Base-by-base conservation (phyloP, 2,113 vertebrate species). In the Rhinoptilus africanus region DNA sequence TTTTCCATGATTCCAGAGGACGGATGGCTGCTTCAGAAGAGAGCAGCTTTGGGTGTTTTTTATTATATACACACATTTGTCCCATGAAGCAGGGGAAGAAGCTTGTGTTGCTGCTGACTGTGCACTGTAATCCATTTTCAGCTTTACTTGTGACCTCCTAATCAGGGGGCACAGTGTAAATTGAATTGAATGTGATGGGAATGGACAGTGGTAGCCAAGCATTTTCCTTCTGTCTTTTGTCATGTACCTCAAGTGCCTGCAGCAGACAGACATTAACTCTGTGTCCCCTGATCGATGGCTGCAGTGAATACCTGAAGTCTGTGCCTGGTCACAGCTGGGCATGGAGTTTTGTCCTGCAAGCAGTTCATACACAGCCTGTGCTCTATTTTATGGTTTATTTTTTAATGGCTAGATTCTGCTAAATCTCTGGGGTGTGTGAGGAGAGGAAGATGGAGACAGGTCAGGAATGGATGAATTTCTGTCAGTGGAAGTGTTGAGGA, bases 391-490 rank as follows among this genome's bases (percentile, higher is more conserved):
- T 28, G 53, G 13, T 34, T 53, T 15, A 5, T 14, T 51, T 75
- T 87, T 60, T 26, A 8, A 14, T 53, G 35, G 8, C 24, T 53
- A 7, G 4, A 5, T 81, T 32, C 89, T 87, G 32, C 34, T 43
- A 8, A 35, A 67, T 45, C 35, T 86, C 34, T 28, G 62, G 32
- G 2, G 5, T 3, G 12, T 24, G 51, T 37, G 48, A 53, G 87
- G 69, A 88, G 45, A 88, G 45, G 47, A 60, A n/a, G 60, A 5
- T 3, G 30, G 35, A 18, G 43, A 35, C 73, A 80, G 93, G 84
- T 88, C 73, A 85, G 77, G 63, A 76, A n/a, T 14, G 47, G 88
- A 35, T 93, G 85, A 34, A 35, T 81, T 88, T 71, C 91, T 93
- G 90, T 63, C 56, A 90, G 85, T 60, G 74, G 92, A 75, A 67